phyloP scores from a whole-genome alignment of 2,113 vertebrate genomes.

The Rhinolophus ferrumequinum region DNA sequence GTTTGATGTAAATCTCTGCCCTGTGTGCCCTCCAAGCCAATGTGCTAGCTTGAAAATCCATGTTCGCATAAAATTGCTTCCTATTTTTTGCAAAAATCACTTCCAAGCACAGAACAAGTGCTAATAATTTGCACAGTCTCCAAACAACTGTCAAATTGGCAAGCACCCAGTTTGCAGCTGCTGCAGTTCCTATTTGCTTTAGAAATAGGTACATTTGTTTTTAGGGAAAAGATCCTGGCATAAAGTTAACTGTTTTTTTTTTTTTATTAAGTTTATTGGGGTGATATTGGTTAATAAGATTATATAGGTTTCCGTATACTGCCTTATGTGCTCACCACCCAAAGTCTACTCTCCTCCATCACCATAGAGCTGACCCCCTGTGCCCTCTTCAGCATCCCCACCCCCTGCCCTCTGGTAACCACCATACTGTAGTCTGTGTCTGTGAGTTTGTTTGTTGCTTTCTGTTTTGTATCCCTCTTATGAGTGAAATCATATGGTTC shows the following conservation, averaged over 20 bases:
- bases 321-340: too few species aligned
- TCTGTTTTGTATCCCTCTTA: too few species aligned
- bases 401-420: too few species aligned
- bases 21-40: not conserved
- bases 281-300: too few species aligned
- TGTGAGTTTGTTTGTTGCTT: too few species aligned
- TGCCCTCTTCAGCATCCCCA: too few species aligned
- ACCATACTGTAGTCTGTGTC: too few species aligned
- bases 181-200: not conserved
- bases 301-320: too few species aligned
- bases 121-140: conserved; percentile 47
- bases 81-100: conserved; percentile 26
- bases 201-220: not conserved
- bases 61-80: conserved; percentile 36
- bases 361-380: too few species aligned
- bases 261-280: too few species aligned
- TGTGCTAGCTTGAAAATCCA: conserved; percentile 31
- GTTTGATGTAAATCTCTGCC: conserved; percentile 7
- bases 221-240: not conserved
- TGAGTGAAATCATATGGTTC: too few species aligned
- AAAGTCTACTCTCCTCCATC: too few species aligned
- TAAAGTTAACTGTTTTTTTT: not conserved
- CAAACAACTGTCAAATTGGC: conserved; percentile 24
- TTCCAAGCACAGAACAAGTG: conserved; percentile 33
- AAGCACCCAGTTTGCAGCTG: not conserved